Conservation (phyloP, 1,140 invertebrate genomes). For the Calephelis nemesis region DNA sequence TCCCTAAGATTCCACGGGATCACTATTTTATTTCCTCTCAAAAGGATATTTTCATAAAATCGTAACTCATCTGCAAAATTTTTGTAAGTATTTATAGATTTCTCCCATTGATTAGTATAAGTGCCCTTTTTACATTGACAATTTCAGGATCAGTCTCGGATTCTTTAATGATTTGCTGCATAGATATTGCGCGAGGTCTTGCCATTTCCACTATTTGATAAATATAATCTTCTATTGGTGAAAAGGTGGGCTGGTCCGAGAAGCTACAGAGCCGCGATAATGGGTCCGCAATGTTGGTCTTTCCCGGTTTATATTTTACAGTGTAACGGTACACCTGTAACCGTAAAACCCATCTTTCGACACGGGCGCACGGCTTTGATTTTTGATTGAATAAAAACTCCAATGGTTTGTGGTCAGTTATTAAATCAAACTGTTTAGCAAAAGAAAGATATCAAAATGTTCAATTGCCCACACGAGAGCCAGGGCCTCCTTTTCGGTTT, state of each 20-base stretch:
- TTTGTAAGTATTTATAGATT: slow-evolving; percentile 25
- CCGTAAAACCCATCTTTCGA: slow-evolving; percentile 36
- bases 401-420: slow-evolving; percentile 55
- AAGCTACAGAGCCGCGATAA: slow-evolving; percentile 27
- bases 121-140: slow-evolving; percentile 24
- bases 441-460: slow-evolving; percentile 29
- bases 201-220: background rate
- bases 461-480: slow-evolving; percentile 20
- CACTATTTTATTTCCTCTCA: slow-evolving; percentile 39
- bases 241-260: background rate
- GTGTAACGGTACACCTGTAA: slow-evolving; percentile 30
- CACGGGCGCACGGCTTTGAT: slow-evolving; percentile 40
- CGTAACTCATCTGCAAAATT: slow-evolving; percentile 30
- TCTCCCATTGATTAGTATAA: slow-evolving; percentile 25
- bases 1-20: slow-evolving; percentile 42
- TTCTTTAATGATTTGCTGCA: slow-evolving; percentile 24
- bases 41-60: slow-evolving; percentile 25
- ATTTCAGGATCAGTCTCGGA: slow-evolving; percentile 2
- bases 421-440: slow-evolving; percentile 45
- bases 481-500: slow-evolving; percentile 46
- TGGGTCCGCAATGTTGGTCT: slow-evolving; percentile 37
- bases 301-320: slow-evolving; percentile 32
- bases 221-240: background rate
- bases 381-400: slow-evolving; percentile 37
- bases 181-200: slow-evolving; percentile 22